Evolutionary conservation across 2,113 vertebrate species (phyloP), one percentile per base, ranked within the genome.

Genomic region (Sapajus apella): DNA sequence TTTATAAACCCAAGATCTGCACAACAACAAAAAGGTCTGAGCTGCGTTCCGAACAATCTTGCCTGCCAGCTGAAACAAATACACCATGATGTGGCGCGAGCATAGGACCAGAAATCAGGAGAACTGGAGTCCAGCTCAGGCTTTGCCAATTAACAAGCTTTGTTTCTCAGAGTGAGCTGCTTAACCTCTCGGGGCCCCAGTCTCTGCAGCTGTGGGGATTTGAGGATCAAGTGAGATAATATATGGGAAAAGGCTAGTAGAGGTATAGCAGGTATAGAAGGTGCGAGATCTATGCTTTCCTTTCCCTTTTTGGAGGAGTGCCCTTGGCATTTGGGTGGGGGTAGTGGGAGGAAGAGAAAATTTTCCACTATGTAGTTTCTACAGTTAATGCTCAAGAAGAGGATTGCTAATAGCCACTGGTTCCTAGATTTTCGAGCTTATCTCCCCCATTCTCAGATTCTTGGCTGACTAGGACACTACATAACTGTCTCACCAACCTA

Each of bases 11-110:
- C 52, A 64, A 82, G 58, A 84, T 88, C n/a, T 47, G 40, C 45
- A 82, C 61, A 30, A 37, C 86, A n/a, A 91, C 37, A 66, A 91
- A 92, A 82, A 58, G 56, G 27, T 11, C 79, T 75, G 86, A 91
- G 93, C 82, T 86, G 91, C 27, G 91, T 98, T 93, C 82, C 95
- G 85, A 97, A 85, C 50, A 66, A 18, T 87, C 72, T 93, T 93
- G 72, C n/a, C 86, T 86, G 58, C 61, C 1, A 0, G 50, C 76
- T 95, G 76, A 90, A 94, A 80, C 18, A 93, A 96, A 95, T 77
- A 86, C 32, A 35, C 40, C 21, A 9, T 50, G 91, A 35, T 77
- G 50, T 40, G 8, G 72, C 95, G 64, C 64, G 8, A 91, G 50
- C 21, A 20, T 25, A 94, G 45, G 82, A 82, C 25, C 14, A 91